Percentiles rank a stretch among this genome's conserved stretches.
Evolutionary conservation across 2,797 vertebrate species (phyloP).

Genomic region (Cyclopterus lumpus): DNA sequence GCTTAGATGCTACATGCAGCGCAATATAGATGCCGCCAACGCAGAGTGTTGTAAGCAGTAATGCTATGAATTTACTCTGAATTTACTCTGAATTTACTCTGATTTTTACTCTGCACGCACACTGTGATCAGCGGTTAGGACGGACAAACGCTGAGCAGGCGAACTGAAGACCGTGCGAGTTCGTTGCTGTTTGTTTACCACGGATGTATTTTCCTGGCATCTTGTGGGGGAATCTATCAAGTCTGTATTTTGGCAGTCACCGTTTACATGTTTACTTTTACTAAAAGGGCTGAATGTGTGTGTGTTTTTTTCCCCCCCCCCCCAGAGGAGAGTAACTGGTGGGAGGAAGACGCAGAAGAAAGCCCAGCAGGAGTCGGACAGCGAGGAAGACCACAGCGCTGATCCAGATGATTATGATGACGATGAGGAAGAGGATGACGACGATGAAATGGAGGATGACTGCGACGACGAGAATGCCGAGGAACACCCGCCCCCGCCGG

Average conservation of each 20-base stretch:
- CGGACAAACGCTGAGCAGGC: not conserved
- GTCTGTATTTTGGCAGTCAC: not conserved
- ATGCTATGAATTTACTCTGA: not conserved
- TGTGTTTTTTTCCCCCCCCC: slow-evolving; percentile 44
- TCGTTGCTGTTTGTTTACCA: not conserved
- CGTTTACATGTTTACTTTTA: not conserved
- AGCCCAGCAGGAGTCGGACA: slow-evolving; percentile 69
- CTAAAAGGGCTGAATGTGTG: slow-evolving; percentile 45
- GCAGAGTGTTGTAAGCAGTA: not conserved
- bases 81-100: too few relatives aligned
- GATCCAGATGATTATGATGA: slow-evolving; percentile 65
- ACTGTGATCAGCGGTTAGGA: not conserved
- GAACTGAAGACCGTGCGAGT: not conserved
- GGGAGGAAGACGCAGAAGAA: slow-evolving; percentile 57
- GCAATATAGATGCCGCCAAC: not conserved
- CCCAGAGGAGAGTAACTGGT: slow-evolving; percentile 51
- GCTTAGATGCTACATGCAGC: not conserved
- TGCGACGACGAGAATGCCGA: slow-evolving; percentile 81
- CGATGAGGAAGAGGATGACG: slow-evolving; percentile 60
- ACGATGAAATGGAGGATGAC: slow-evolving; percentile 8
- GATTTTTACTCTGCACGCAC: too few relatives aligned
- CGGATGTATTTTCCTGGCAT: not conserved
- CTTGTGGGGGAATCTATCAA: not conserved
- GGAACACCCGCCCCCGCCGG: slow-evolving; percentile 82
- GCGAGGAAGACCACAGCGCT: slow-evolving; percentile 74